These are phyloP conservation scores for Drosophila subquinaria DNA, from an alignment of 2,888 invertebrate species.

Conservation along the genomic window DNA sequence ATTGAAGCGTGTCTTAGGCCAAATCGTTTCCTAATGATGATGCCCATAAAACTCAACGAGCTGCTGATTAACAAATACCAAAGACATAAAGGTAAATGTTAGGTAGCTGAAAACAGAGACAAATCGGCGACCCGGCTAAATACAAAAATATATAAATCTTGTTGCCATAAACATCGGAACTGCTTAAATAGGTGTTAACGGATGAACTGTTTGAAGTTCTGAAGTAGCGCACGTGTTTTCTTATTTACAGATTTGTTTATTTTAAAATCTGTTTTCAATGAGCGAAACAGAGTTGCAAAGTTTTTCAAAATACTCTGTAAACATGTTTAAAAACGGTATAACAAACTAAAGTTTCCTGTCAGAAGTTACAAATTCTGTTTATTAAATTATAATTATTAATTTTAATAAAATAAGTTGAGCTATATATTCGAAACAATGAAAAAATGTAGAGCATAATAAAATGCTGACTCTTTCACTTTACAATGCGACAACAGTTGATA, in stretches of 20 bases:
- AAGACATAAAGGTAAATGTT: background rate
- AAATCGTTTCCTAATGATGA: constrained; percentile 65
- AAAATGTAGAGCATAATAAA: background rate
- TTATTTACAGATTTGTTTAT: constrained; percentile 7
- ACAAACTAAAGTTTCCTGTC: background rate
- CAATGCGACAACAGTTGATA: constrained; percentile 14
- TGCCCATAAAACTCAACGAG: constrained; percentile 54
- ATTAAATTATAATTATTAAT: background rate
- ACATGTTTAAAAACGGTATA: no score
- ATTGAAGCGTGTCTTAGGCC: constrained; percentile 48
- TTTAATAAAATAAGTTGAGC: background rate
- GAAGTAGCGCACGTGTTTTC: constrained; percentile 19
- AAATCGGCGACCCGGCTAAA: constrained; percentile 25
- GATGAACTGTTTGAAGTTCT: constrained; percentile 48
- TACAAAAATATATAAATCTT: constrained; percentile 29
- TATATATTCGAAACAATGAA: background rate
- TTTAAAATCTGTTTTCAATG: constrained; percentile 8
- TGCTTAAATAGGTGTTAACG: constrained; percentile 30
- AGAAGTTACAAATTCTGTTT: background rate
- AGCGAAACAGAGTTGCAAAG: constrained; percentile 1
- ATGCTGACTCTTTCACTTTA: background rate
- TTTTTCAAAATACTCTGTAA: background rate
- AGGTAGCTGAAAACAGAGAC: constrained; percentile 36
- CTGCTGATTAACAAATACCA: constrained; percentile 33
- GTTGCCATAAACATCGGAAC: constrained; percentile 15